Percentiles rank a stretch among this genome's conserved stretches.
Conservation (phyloP, 2,888 invertebrate genomes). For the Heliothis peltigera region DNA sequence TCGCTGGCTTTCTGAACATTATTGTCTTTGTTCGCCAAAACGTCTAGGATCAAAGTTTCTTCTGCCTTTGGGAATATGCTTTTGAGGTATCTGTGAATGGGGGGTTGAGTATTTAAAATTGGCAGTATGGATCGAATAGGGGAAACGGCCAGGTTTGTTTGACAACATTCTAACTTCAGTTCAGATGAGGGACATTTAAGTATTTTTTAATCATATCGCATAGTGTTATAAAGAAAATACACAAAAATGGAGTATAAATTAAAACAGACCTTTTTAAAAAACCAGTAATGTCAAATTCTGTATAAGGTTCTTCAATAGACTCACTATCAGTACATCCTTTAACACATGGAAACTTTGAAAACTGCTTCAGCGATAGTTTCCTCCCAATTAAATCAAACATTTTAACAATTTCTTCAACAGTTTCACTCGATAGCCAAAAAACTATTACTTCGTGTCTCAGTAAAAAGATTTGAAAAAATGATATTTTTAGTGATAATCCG, state of each 20-base stretch:
- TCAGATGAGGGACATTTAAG: too few relatives aligned
- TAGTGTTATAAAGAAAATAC: too few relatives aligned
- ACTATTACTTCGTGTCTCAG: not conserved
- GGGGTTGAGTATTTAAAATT: too few relatives aligned
- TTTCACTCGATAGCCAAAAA: not conserved
- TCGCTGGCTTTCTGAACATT: slow-evolving; percentile 97
- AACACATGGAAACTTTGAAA: slow-evolving; percentile 25
- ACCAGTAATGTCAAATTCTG: slow-evolving; percentile 6
- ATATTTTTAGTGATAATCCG: slow-evolving; percentile 30
- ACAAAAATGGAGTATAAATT: not conserved
- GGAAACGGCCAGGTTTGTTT: too few relatives aligned
- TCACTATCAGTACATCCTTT: not conserved
- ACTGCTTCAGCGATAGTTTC: slow-evolving; percentile 27
- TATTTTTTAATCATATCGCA: too few relatives aligned
- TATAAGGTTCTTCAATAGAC: not conserved
- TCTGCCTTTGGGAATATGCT: slow-evolving; percentile 97
- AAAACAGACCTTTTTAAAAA: slow-evolving; percentile 29
- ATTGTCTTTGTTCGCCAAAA: slow-evolving; percentile 95
- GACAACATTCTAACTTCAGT: too few relatives aligned
- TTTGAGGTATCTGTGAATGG: slow-evolving; percentile 94
- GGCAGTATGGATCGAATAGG: too few relatives aligned
- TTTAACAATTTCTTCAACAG: not conserved
- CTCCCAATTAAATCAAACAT: slow-evolving; percentile 37
- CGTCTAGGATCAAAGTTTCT: slow-evolving; percentile 95
- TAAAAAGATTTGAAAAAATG: not conserved